Evolutionary conservation across 2,888 invertebrate species (phyloP).

Genomic region (Nowickia ferox): DNA sequence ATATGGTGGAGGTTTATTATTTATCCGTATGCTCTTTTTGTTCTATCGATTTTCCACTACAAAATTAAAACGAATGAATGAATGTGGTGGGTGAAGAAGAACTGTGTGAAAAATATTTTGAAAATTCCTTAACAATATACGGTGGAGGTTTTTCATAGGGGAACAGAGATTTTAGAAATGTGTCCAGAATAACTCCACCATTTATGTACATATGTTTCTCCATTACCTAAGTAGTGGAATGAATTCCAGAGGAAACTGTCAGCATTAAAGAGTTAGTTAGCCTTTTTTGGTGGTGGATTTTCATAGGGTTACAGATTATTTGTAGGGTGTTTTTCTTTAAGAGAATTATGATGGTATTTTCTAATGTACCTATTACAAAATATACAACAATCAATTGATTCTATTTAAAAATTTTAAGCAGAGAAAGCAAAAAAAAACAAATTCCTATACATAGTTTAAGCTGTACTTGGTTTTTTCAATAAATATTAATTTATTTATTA

Average conservation of each 20-base stretch:
- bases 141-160: conserved; percentile 56
- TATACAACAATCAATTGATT: neutral
- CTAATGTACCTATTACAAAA: too few species aligned
- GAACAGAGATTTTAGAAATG: conserved; percentile 46
- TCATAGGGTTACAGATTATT: conserved; percentile 35
- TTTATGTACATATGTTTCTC: neutral
- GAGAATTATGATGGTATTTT: neutral
- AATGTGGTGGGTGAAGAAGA: neutral
- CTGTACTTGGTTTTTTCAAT: too few species aligned
- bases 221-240: conserved; percentile 4
- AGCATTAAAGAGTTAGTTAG: conserved; percentile 23
- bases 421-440: neutral
- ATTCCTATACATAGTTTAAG: neutral
- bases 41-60: neutral
- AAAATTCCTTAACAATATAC: conserved; percentile 36
- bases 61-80: neutral
- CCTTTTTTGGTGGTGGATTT: conserved; percentile 52
- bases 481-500: too few species aligned
- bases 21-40: too few species aligned
- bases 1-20: too few species aligned
- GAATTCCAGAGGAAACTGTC: neutral
- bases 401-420: neutral
- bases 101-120: neutral
- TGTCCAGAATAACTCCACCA: conserved; percentile 2
- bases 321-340: conserved; percentile 20